These are phyloP conservation scores for Euura saliciscinereae DNA, from an alignment of 1,140 invertebrate species.

Conservation along the genomic window DNA sequence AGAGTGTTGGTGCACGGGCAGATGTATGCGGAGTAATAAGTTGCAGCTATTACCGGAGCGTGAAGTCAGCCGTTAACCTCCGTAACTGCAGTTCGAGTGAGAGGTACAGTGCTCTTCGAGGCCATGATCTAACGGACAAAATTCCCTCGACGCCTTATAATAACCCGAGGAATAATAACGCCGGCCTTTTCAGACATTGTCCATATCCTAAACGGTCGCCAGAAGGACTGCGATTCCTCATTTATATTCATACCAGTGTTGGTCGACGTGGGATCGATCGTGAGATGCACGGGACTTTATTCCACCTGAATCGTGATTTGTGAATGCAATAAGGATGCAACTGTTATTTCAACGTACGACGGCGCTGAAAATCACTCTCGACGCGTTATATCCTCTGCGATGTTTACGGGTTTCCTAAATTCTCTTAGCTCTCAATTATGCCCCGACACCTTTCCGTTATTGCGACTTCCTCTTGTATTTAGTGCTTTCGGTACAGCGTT, in stretches of 20 bases:
- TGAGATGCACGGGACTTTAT: neutral
- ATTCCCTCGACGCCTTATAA: neutral
- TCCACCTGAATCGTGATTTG: neutral
- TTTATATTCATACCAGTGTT: too few relatives aligned
- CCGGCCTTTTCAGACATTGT: neutral
- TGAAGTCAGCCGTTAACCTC: neutral
- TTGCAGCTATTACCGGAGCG: conserved; percentile 7
- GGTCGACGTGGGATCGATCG: too few relatives aligned
- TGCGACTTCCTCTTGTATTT: neutral
- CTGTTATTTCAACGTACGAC: neutral
- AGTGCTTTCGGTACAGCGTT: neutral
- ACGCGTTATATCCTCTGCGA: neutral
- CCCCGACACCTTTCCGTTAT: neutral
- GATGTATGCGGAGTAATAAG: conserved; percentile 3
- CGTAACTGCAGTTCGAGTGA: neutral
- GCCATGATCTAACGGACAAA: neutral
- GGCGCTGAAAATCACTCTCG: neutral
- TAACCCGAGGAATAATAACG: neutral
- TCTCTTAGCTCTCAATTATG: neutral
- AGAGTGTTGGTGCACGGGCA: neutral
- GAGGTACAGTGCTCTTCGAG: neutral
- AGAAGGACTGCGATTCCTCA: neutral
- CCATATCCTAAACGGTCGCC: neutral
- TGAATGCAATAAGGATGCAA: neutral
- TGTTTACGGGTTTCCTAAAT: neutral